Evolutionary conservation across 2,113 vertebrate genomes (phyloP), one percentile per base, ranked within the genome.

Genomic region (Oriolus oriolus): DNA sequence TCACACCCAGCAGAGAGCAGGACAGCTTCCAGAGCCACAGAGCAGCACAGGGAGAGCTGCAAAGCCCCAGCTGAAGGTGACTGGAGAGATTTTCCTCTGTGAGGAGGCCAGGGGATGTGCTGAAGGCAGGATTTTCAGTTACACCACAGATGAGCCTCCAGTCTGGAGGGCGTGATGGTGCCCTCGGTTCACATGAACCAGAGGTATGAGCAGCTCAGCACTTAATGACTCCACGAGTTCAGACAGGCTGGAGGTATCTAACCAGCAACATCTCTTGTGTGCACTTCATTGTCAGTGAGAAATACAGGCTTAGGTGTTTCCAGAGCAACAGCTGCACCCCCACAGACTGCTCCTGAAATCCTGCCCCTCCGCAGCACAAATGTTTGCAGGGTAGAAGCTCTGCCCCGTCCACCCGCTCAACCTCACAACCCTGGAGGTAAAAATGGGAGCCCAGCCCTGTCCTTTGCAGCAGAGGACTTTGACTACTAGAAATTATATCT

Each of bases 231-330:
- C 17, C 64, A 74, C 63, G 3, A 90, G 95, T 93, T 92, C 90
- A 75, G 95, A 33, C 90, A 96, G 68, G 96, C 27, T 84, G 79
- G 65, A 80, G 89, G 69, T 42, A 81, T 79, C 79, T 78, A 68
- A 90, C 54, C 83, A 90, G 64, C 80, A 90, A 64, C 68, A 89
- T 90, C 86, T 92, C 91, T 13, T 28, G 60, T 27, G 68, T 87
- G 56, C 88, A 26, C 3, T 64, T 81, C 52, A 56, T 16, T 68
- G 68, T 45, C 6, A 7, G 76, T 41, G 47, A 63, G 75, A 91
- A 90, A 60, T 8, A 61, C 47, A 49, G 71, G 44, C 56, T 84
- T 9, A 45, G 41, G 44, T 64, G 69, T 86, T 92, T 66, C 63
- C 85, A 95, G 85, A 52, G 68, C 71, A 61, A 31, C 23, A 87